Percentiles rank a stretch among this genome's conserved stretches.
Evolutionary conservation across 2,113 vertebrate species (phyloP).

Genomic region (Phasianus colchicus): DNA sequence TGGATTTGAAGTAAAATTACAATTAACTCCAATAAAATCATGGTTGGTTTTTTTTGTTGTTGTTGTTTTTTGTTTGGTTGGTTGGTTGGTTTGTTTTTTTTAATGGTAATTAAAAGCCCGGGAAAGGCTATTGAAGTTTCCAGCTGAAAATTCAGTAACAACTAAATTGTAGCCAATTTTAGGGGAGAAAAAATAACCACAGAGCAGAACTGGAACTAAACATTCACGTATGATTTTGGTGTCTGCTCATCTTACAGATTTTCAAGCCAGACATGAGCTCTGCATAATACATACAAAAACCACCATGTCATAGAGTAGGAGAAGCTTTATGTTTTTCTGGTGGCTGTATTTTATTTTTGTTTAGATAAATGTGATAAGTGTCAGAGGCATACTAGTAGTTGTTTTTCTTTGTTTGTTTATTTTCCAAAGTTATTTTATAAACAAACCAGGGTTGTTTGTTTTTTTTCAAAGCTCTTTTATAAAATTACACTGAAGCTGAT

Average conservation of each 20-base stretch:
- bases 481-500: fast-evolving
- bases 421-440: not conserved
- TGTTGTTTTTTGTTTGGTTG: no score
- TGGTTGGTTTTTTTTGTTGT: not conserved
- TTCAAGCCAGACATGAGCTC: not conserved
- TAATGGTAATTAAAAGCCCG: not conserved
- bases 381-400: not conserved
- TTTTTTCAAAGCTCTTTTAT: not conserved
- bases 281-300: fast-evolving
- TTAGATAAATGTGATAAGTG: fast-evolving
- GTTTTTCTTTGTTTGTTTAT: no score
- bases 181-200: fast-evolving
- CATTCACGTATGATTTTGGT: fast-evolving
- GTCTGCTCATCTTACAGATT: not conserved
- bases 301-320: not conserved
- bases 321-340: not conserved
- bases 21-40: not conserved
- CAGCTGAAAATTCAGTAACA: not conserved
- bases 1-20: not conserved
- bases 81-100: no score
- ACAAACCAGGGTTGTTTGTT: not conserved
- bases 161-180: not conserved
- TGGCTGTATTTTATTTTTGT: not conserved
- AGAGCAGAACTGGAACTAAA: not conserved
- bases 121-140: not conserved